Evolutionary conservation across 2,797 vertebrate genomes (phyloP), one percentile per base, ranked within the genome.

Genomic region (Perodicticus potto): DNA sequence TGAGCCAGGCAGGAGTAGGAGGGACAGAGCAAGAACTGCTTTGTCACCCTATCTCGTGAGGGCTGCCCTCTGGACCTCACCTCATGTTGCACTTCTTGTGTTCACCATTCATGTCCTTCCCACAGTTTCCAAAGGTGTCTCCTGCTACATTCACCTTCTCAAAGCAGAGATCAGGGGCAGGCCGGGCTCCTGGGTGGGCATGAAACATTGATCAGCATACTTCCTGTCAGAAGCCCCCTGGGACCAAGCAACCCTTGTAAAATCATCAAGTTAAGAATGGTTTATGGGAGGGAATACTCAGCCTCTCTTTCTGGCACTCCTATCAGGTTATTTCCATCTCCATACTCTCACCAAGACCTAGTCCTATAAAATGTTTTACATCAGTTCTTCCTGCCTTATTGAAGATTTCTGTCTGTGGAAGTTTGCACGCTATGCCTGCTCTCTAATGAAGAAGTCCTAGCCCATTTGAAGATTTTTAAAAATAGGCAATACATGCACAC

Each of bases 41-140:
- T 11, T 12, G 37, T 32, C 32, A 37, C 3, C 17, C 74, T 61
- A 10, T 49, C 37, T 49, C 40, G 14, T 0, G 23, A 20, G 73
- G 45, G 45, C 45, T 29, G 16, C 22, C 3, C 55, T 45, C 0
- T 0, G 27, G 61, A 65, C 59, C 69, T 98, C 98, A 99, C 99
- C 99, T 99, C 49, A 98, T 98, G 76, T 97, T 98, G 95, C 99
- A 99, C 94, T 98, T 99, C 98, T 98, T 99, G 98, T 99, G 99
- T 93, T 98, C 98, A 73, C 99, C 99, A 0, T 98, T 96, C 78
- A 98, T 96, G 98, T 99, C 99, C 98, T 99, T 99, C 69, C 99
- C 99, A 88, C 99, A 99, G 99, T 99, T 99, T 45, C 99, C 99
- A 0, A 98, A 99, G 94, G 98, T 97, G 98, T 99, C 99, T 22